phyloP scores from a whole-genome alignment of 1,140 invertebrate species.

The Trypoxylus dichotomus region DNA sequence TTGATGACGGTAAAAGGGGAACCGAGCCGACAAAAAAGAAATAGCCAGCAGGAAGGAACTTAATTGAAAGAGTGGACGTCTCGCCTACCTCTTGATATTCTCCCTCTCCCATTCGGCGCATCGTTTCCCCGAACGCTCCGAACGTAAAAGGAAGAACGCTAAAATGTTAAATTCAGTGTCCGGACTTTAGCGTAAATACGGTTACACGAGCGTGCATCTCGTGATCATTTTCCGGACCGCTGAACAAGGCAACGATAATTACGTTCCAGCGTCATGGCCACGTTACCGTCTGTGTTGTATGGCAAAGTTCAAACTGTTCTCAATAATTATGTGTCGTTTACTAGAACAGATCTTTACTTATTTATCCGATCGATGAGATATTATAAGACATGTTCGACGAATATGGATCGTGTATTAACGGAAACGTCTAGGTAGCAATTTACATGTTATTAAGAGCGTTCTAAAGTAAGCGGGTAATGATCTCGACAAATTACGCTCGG shows the following conservation, averaged over 20 bases:
- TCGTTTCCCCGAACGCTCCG: background rate
- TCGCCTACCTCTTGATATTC: slow-evolving; percentile 6
- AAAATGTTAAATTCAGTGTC: slow-evolving; percentile 17
- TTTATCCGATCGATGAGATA: background rate
- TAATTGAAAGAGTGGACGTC: slow-evolving; percentile 1
- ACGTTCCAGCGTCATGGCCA: slow-evolving; percentile 20
- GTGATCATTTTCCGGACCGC: slow-evolving; percentile 22
- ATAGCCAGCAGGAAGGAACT: background rate
- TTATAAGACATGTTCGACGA: slow-evolving; percentile 10
- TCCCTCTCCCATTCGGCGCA: background rate
- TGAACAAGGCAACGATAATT: slow-evolving; percentile 18
- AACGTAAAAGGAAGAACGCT: background rate
- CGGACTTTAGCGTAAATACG: slow-evolving; percentile 5
- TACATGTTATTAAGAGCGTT: slow-evolving; percentile 4
- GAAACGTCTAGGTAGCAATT: slow-evolving; percentile 9
- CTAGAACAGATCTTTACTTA: slow-evolving; percentile 15
- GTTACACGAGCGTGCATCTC: slow-evolving; percentile 22
- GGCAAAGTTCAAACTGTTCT: slow-evolving; percentile 22
- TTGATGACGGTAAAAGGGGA: background rate
- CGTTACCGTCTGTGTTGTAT: slow-evolving; percentile 6
- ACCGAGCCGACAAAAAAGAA: background rate
- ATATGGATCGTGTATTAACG: slow-evolving; percentile 19
- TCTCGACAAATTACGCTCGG: background rate
- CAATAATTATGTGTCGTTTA: slow-evolving; percentile 24
- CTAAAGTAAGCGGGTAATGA: background rate